Base-by-base conservation (phyloP, 2,113 vertebrate genomes). In the Myxocyprinus asiaticus region DNA sequence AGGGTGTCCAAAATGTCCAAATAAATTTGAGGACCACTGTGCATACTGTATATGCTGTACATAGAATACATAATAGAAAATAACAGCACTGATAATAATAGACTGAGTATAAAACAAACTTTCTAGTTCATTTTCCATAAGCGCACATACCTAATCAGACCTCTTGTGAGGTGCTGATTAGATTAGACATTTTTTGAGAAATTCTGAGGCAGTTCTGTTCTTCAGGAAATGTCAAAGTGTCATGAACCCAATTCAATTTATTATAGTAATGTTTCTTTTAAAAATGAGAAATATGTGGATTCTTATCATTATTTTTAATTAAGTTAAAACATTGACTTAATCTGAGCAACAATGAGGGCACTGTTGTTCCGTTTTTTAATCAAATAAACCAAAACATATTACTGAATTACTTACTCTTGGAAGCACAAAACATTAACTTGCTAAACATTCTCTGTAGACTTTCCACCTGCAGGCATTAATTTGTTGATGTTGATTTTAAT, bases 321-420 rank as follows among this genome's bases (percentile, higher is more conserved):
- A 33, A 59, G 58, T 59, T 45, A 17, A 43, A n/a, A 33, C 22
- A 33, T 33, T 33, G 22, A 33, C 22, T 33, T 45, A 72, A 45
- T 43, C 9, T 11, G 42, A 17, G 9, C 55, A 59, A 47, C 9
- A 42, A 59, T 15, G 9, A 11, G 15, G 14, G 44, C n/a, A 17
- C 9, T 17, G n/a, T 3, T 33, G 14, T 15, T 4, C 55, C 47
- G 8, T 69, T 78, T 67, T 43, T 51, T 10, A 43, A 33, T 9
- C 5, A 50, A 50, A 58, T 10, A 69, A 58, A 67, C 44, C 9
- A 62, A 70, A 43, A 71, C 53, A 42, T 42, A n/a, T 71, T 44
- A 71, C 56, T 58, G n/a, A 56, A 56, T 42, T n/a, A 33, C 22
- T 33, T 33, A 68, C 50, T 12, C 9, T 55, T 9, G n/a, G 58